Base-by-base conservation (phyloP, 1,140 invertebrate genomes). In the Melipona quadrifasciata region DNA sequence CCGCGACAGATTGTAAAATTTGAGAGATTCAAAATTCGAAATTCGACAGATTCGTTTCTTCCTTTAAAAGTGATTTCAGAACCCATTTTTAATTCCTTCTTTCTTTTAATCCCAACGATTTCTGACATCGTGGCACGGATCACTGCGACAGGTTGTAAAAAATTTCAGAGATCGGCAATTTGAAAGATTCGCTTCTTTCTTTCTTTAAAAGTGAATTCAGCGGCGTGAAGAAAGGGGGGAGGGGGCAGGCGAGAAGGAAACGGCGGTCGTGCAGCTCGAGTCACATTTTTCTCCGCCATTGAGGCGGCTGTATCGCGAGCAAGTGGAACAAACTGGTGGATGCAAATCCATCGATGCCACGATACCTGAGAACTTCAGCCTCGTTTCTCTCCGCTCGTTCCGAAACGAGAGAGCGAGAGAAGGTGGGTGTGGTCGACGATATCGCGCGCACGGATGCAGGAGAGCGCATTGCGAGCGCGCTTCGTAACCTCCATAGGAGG, bases 371-470 rank as follows among this genome's bases (percentile, higher is more conserved):
- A 88, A 88, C 72, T 47, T 39, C 21, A 19, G 67, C 65, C 74
- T 57, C 58, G 53, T 88, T 76, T 84, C 81, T 86, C 77, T 61
- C 16, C 12, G 12, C 19, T 19, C 16, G 71, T 67, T 70, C 61
- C 2, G 57, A 78, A 84, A 86, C 72, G 39, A 47, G 80, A 75
- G 85, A 57, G 34, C 73, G 71, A 72, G 73, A 82, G 72, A 77
- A 80, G 71, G 80, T 85, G 88, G 89, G 89, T 90, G 89, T 90
- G 89, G 89, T 83, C 80, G 75, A 84, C 70, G 88, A 88, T 90
- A 87, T 84, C 86, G 88, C 55, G 75, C 67, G 75, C 80, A 80
- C 55, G 57, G 74, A 75, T 73, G 73, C 73, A 19, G 16, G 57
- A 58, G 73, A 57, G 74, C 21, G 71, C 27, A 55, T 53, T 31